Evolutionary conservation across 2,797 vertebrate genomes (phyloP).

Genomic region (Pseudomugil tenellus): DNA sequence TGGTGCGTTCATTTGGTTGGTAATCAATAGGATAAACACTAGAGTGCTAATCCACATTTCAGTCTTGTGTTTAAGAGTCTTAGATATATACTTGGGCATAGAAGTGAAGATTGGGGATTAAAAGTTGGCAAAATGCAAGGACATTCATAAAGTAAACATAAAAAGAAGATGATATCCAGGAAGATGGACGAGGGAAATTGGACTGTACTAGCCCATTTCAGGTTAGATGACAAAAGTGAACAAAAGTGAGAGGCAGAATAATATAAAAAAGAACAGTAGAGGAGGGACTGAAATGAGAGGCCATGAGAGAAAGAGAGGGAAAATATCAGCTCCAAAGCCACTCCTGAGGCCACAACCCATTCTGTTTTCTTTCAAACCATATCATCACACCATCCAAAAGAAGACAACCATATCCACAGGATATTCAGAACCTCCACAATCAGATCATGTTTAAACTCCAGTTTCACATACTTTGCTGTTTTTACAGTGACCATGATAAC

Average conservation of each 20-base stretch:
- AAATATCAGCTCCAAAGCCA: slow-evolving; percentile 53
- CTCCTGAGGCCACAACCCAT: slow-evolving; percentile 60
- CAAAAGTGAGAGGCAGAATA: slow-evolving; percentile 50
- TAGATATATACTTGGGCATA: slow-evolving; percentile 18
- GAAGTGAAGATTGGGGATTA: slow-evolving; percentile 2
- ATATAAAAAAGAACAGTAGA: slow-evolving; percentile 50
- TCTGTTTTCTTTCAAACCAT: slow-evolving; percentile 58
- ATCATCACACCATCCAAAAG: slow-evolving; percentile 52
- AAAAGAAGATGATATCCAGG: slow-evolving; percentile 37
- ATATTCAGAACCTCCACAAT: slow-evolving; percentile 50
- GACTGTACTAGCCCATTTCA: slow-evolving; percentile 50
- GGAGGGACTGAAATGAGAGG: slow-evolving; percentile 16
- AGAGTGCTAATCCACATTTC: slow-evolving; percentile 59
- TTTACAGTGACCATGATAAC: slow-evolving; percentile 58
- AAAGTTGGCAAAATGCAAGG: slow-evolving; percentile 4
- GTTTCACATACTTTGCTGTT: slow-evolving; percentile 58
- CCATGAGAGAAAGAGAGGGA: slow-evolving; percentile 14
- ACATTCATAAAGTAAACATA: slow-evolving; percentile 13
- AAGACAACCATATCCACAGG: slow-evolving; percentile 46
- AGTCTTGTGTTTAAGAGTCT: slow-evolving; percentile 46
- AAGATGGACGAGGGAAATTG: slow-evolving; percentile 37
- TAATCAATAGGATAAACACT: slow-evolving; percentile 66
- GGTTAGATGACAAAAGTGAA: slow-evolving; percentile 52
- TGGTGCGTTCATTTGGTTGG: slow-evolving; percentile 6
- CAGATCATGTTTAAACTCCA: slow-evolving; percentile 66